A percentile compares a stretch with the other conserved stretches of the same genome.
phyloP scores from a whole-genome alignment of 2,797 vertebrate species.

The Trachurus trachurus region DNA sequence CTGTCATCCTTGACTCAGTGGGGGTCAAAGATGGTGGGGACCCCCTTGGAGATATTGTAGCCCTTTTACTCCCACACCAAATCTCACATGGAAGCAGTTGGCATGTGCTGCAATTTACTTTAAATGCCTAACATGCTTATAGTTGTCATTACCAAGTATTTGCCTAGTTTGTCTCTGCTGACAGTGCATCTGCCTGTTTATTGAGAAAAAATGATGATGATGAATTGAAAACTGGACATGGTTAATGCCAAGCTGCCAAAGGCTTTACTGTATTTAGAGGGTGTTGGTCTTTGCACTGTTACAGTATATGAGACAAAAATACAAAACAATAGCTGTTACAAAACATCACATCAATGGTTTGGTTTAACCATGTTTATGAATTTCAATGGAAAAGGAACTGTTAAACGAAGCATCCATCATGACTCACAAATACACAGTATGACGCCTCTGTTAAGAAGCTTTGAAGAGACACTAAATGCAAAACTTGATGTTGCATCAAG shows the following conservation, averaged over 20 bases:
- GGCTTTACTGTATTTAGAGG: neutral
- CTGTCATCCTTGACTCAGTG: no score
- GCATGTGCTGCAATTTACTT: no score
- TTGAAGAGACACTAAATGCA: neutral
- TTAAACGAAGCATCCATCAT: neutral
- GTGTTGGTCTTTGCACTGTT: neutral
- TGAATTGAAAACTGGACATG: neutral
- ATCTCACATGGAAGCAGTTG: no score
- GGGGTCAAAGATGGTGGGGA: no score
- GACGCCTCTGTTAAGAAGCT: neutral
- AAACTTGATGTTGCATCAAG: neutral
- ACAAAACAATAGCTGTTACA: neutral
- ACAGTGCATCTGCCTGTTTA: neutral
- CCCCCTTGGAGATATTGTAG: no score
- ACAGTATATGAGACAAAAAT: neutral
- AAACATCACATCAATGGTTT: neutral
- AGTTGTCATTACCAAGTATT: no score
- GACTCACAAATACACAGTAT: neutral
- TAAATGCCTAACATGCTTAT: no score
- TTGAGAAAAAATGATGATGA: neutral
- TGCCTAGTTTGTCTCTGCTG: no score
- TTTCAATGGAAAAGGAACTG: no score
- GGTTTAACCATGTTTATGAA: no score
- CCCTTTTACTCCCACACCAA: no score
- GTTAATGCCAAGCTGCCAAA: neutral